Evolutionary conservation across 2,888 invertebrate species (phyloP), one percentile per base, ranked within the genome.

Genomic region (Carpatolechia fugitivella): DNA sequence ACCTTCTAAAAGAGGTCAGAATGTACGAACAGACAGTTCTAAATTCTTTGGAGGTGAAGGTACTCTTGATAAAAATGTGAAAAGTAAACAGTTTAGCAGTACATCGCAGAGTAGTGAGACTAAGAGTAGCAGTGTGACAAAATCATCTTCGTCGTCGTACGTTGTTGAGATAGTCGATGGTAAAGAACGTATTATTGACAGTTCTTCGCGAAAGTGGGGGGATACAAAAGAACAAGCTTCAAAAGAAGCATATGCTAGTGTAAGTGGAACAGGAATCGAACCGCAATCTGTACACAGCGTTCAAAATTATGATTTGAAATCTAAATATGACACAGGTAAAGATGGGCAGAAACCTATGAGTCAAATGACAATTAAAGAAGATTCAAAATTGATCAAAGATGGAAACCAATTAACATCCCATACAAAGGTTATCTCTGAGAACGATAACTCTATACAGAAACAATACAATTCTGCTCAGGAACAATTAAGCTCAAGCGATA

Each of bases 161-260:
- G 92, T 92, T 30, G 91, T 93, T 47, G 93, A 94, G 80, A 91
- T 92, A 60, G 91, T 93, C 18, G 92, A 93, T 67, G 93, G 93
- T 1, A 93, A 93, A 72, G 93, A 93, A 78, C 82, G 92, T 36
- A 88, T 93, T 40, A 79, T 93, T 41, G 93, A 93, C 59, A 89
- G 89, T 63, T 91, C 92, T 52, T 91, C 90, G 49, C 91, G 92
- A 64, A 92, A 93, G 75, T 90, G 92, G 78, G 92, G 92, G 47
- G 89, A 90, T 68, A 86, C 82, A 44, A 67, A 91, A 69, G 85
- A 89, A 60, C 74, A 87, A 55, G 78, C 81, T 33, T 72, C 82
- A 51, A 91, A 91, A 60, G 93, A 93, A 78, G 85, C 84, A 40
- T 87, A 90, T 68, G 85, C 90, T 24, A 91, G 89, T 58, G 81